Evolutionary conservation across 2,113 vertebrate species (phyloP).

Genomic region (Pyxicephalus adspersus): DNA sequence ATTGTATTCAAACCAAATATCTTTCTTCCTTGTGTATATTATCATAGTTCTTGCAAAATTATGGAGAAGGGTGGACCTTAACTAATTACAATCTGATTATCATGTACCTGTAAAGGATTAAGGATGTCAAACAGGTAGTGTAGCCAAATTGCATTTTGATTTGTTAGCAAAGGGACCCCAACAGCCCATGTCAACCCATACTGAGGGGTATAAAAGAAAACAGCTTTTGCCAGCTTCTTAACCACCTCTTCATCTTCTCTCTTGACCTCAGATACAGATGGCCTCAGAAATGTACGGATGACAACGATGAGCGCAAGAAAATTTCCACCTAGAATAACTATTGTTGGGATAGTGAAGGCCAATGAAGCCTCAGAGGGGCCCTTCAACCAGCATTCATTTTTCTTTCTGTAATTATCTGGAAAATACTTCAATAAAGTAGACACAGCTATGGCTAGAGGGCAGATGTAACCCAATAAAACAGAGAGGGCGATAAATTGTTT

Average conservation of each 20-base stretch:
- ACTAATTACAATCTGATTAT: neutral
- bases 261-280: conserved; percentile 20
- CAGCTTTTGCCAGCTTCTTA: conserved; percentile 23
- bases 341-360: neutral
- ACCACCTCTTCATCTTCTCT: conserved; percentile 28
- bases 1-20: no score
- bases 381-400: conserved; percentile 14
- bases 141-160: neutral
- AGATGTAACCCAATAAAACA: neutral
- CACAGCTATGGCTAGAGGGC: neutral
- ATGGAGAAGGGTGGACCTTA: no score
- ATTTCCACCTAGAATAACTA: conserved; percentile 12
- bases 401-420: neutral
- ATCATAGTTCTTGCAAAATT: no score
- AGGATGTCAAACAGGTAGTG: conserved; percentile 28
- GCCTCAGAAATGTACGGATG: conserved; percentile 23
- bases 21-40: no score
- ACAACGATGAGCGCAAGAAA: conserved; percentile 18
- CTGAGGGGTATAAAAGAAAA: conserved; percentile 31
- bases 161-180: neutral
- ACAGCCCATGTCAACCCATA: conserved; percentile 47
- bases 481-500: conserved; percentile 26
- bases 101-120: neutral
- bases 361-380: neutral
- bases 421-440: conserved; percentile 8